A percentile compares a stretch with the other conserved stretches of the same genome.
These are phyloP conservation scores for Drosophila testacea DNA, from an alignment of 2,888 invertebrate genomes.

Conservation along the genomic window DNA sequence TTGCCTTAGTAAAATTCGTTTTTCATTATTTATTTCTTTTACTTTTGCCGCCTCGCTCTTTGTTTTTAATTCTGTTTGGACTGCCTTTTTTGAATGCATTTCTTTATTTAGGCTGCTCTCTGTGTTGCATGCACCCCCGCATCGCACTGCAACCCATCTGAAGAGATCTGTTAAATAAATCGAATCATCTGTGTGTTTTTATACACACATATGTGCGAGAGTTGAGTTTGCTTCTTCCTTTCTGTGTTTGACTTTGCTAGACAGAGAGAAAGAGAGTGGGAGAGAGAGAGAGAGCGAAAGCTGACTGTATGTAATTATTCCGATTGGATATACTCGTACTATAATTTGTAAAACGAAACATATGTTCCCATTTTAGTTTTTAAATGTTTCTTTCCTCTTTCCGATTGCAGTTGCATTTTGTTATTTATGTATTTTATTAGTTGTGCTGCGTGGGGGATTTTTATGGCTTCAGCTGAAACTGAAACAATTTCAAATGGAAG, in stretches of 20 bases:
- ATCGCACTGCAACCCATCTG: constrained; percentile 28
- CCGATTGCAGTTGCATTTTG: constrained; percentile 27
- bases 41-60: constrained; percentile 55
- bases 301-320: constrained; percentile 65
- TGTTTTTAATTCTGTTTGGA: constrained; percentile 56
- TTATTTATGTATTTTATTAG: constrained; percentile 75
- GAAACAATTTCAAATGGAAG: constrained; percentile 9
- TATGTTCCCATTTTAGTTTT: constrained; percentile 76
- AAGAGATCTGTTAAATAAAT: constrained; percentile 69
- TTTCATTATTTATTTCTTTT: constrained; percentile 69
- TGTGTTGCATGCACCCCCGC: constrained; percentile 51
- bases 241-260: constrained; percentile 16
- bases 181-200: constrained; percentile 62
- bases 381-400: constrained; percentile 48
- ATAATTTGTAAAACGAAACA: constrained; percentile 77
- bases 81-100: constrained; percentile 70
- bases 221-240: constrained; percentile 28
- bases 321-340: constrained; percentile 66
- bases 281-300: neutral
- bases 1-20: constrained; percentile 54
- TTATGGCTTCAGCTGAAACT: constrained; percentile 36
- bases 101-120: constrained; percentile 74
- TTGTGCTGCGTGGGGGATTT: constrained; percentile 55
- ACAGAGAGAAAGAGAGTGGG: neutral
- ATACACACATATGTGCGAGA: neutral